Evolutionary conservation across 2,797 vertebrate genomes (phyloP).

Genomic region (Taeniopygia guttata): DNA sequence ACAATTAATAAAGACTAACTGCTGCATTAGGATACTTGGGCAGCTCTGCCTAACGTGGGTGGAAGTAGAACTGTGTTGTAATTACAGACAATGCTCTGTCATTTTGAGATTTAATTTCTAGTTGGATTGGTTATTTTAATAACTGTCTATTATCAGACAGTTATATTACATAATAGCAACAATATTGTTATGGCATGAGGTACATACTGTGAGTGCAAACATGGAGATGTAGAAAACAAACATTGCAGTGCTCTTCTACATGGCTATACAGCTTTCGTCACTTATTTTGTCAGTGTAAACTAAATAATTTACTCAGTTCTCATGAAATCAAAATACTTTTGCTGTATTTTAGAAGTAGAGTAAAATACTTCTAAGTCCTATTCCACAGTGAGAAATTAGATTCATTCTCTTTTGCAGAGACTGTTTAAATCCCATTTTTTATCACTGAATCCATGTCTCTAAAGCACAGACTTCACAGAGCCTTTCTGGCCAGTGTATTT

Average conservation of each 20-base stretch:
- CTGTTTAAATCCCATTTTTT: background rate
- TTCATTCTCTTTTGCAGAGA: background rate
- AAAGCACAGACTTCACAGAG: background rate
- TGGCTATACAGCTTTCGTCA: background rate
- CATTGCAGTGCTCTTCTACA: background rate
- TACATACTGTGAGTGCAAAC: background rate
- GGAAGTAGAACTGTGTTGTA: background rate
- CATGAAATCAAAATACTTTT: background rate
- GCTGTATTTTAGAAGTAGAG: background rate
- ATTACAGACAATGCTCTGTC: background rate
- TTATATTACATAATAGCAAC: background rate
- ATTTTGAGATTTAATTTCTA: slow-evolving; percentile 17
- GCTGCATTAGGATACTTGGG: background rate
- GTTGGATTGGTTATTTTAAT: slow-evolving; percentile 6
- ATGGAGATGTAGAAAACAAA: background rate
- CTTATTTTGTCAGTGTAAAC: background rate
- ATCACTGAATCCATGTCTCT: background rate
- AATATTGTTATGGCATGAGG: background rate
- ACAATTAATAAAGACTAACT: slow-evolving; percentile 31
- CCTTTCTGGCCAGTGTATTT: background rate
- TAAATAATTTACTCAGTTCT: background rate
- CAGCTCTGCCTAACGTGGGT: background rate
- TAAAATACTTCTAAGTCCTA: background rate
- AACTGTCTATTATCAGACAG: background rate
- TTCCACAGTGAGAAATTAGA: background rate